phyloP scores from a whole-genome alignment of 1,140 invertebrate genomes.

The Calliphora vicina region DNA sequence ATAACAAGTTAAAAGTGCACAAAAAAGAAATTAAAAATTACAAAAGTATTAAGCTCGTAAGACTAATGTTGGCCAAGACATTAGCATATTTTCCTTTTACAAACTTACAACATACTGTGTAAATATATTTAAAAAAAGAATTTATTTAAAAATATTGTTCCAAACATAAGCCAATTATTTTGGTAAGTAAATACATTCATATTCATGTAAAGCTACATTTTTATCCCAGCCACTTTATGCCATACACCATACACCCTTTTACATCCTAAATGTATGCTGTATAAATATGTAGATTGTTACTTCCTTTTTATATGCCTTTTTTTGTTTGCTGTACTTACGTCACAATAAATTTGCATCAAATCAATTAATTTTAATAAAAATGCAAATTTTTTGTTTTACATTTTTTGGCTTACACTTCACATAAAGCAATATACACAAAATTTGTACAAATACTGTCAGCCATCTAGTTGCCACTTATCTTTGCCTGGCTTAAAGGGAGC shows the following conservation, averaged over 20 bases:
- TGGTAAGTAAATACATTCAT: no score
- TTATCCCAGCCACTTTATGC: neutral
- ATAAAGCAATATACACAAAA: neutral
- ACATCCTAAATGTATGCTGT: neutral
- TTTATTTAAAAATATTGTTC: neutral
- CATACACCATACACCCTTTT: neutral
- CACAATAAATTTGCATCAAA: conserved; percentile 16
- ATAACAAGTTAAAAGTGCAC: no score
- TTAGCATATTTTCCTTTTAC: no score
- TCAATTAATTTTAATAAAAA: conserved; percentile 15
- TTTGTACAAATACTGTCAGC: neutral
- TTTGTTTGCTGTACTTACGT: conserved; percentile 36
- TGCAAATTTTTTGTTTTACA: neutral
- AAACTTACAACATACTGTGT: no score
- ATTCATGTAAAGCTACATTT: neutral
- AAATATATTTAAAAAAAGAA: no score
- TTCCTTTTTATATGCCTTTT: neutral
- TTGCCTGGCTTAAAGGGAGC: neutral
- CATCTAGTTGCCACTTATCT: neutral
- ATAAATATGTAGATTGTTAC: conserved; percentile 32
- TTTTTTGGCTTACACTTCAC: neutral
- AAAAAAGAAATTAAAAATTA: no score
- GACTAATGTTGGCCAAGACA: neutral
- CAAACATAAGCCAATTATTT: neutral
- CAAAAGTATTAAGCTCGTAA: no score